These are phyloP conservation scores for Furnarius figulus DNA, from an alignment of 2,113 vertebrate genomes.

Conservation along the genomic window DNA sequence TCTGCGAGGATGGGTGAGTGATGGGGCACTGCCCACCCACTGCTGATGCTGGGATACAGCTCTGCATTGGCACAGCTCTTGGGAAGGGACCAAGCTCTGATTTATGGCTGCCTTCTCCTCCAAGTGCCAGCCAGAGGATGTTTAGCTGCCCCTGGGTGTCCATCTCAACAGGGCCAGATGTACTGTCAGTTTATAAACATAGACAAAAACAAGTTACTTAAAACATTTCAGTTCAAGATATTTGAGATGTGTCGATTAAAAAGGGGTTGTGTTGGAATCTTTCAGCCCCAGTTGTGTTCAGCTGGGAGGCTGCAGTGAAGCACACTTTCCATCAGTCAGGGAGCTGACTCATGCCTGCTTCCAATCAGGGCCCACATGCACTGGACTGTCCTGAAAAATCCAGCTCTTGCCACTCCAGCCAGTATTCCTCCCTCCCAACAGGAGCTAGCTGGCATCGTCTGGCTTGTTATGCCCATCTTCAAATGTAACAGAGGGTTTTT, in stretches of 20 bases:
- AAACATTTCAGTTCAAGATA: background rate
- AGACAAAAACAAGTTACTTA: background rate
- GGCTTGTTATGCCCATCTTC: background rate
- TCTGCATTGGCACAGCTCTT: background rate
- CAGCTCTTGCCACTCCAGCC: background rate
- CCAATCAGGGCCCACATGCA: background rate
- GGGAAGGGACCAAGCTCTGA: background rate
- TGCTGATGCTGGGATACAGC: background rate
- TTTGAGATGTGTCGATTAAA: background rate
- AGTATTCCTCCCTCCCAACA: background rate
- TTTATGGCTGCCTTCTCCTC: background rate
- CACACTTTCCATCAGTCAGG: background rate
- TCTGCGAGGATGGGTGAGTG: slow-evolving; percentile 68
- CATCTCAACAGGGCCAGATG: fast-evolving
- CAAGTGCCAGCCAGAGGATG: background rate
- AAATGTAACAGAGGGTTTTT: fast-evolving
- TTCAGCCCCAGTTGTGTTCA: background rate
- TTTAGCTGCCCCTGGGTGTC: background rate
- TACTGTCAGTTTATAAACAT: fast-evolving
- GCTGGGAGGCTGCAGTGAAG: background rate
- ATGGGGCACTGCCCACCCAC: background rate
- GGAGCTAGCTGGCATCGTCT: background rate
- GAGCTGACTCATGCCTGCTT: background rate
- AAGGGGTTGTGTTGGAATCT: background rate
- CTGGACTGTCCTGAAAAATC: fast-evolving